Base-by-base conservation (phyloP, 2,113 vertebrate species). In the Chaetops frenatus region DNA sequence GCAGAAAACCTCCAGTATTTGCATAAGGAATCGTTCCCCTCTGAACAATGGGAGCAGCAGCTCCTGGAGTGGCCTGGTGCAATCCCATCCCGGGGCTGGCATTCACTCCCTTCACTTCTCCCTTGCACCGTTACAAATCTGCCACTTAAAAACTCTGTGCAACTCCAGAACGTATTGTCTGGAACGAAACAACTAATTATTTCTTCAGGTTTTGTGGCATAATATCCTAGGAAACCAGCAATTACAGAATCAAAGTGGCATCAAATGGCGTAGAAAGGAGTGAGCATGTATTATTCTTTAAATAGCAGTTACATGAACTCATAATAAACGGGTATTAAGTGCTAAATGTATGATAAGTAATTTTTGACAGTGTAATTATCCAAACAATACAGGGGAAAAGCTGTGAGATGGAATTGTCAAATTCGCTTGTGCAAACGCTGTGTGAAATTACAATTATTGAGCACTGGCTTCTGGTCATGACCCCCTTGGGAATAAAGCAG, bases 231-330 rank as follows among this genome's bases (percentile, higher is more conserved):
- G 97, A 98, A 98, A 98, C 98, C 97, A 72, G 97, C 97, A 98
- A 98, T 98, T 98, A 98, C 94, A 96, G 97, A 98, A 98, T 98
- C 97, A 97, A 96, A 97, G 96, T 97, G 97, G 97, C 98, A 98
- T 97, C 97, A 90, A 92, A 94, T 96, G 97, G 97, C 61, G 93
- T 95, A 96, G 97, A 96, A 97, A 92, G 96, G 97, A 97, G 97
- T 97, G 96, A 97, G 97, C 95, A 67, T 67, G 79, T 95, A 97
- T 98, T 98, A 98, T 98, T 98, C 98, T 96, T 98, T 98, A 98
- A 98, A 98, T 97, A 98, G 97, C 97, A 98, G 98, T 98, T 98
- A 98, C 96, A 97, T 97, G 97, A 98, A 98, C 97, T 98, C 97
- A 50, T 98, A 98, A 98, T 98, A 97, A 98, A 98, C 93, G 97